These are phyloP conservation scores for Apodemia duryi DNA, from an alignment of 2,888 invertebrate species.

Conservation along the genomic window DNA sequence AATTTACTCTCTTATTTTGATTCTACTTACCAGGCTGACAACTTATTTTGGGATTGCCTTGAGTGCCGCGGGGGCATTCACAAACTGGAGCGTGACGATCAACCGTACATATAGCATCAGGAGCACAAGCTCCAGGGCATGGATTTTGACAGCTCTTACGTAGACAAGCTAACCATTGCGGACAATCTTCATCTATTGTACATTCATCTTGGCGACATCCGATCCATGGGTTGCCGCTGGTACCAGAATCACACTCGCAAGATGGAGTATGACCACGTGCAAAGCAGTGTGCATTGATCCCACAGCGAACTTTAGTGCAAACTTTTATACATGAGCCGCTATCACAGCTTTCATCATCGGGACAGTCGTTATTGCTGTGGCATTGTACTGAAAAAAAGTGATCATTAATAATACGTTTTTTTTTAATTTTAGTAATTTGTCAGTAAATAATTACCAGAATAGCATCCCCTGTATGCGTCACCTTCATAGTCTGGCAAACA, in stretches of 20 bases:
- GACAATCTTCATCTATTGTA: conserved; percentile 85
- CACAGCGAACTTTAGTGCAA: conserved; percentile 89
- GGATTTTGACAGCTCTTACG: conserved; percentile 90
- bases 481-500: conserved; percentile 91
- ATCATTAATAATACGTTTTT: neutral
- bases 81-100: conserved; percentile 87
- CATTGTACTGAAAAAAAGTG: conserved; percentile 84
- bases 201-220: conserved; percentile 89
- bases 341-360: conserved; percentile 89
- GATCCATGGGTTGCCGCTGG: conserved; percentile 89
- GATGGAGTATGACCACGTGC: conserved; percentile 88
- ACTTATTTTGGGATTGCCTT: conserved; percentile 85
- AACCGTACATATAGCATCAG: conserved; percentile 86
- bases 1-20: neutral
- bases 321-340: conserved; percentile 89
- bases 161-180: conserved; percentile 87
- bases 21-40: conserved; percentile 78
- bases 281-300: conserved; percentile 87
- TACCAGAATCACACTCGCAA: conserved; percentile 87
- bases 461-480: conserved; percentile 88
- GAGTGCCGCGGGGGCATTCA: conserved; percentile 89
- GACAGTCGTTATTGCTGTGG: conserved; percentile 90
- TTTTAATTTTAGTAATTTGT: neutral
- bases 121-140: conserved; percentile 91
- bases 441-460: conserved; percentile 76